These are phyloP conservation scores for Halichoerus grypus DNA, from an alignment of 2,113 vertebrate species.

Conservation along the genomic window DNA sequence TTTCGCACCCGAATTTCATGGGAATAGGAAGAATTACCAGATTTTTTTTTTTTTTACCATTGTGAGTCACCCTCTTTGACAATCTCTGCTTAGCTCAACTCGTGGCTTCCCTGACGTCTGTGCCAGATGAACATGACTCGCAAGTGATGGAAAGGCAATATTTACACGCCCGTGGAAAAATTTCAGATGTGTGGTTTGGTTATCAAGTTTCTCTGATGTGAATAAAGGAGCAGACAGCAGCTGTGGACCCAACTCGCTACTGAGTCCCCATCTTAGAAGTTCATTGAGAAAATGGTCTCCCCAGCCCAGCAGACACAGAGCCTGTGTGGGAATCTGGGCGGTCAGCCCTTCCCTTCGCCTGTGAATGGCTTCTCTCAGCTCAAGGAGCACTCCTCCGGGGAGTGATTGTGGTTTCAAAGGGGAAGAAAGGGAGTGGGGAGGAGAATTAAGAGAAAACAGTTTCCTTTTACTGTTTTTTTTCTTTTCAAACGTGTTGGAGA, in stretches of 20 bases:
- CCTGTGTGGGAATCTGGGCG: not conserved
- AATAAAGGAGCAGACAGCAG: not conserved
- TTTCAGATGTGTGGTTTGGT: not conserved
- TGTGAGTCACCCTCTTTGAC: slow-evolving; percentile 46
- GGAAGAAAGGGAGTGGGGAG: not conserved
- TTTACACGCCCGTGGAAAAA: slow-evolving; percentile 49
- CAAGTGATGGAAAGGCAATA: slow-evolving; percentile 58
- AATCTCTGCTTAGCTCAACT: slow-evolving; percentile 60
- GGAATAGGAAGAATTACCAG: not conserved
- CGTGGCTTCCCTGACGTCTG: slow-evolving; percentile 59
- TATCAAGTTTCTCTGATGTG: slow-evolving; percentile 43
- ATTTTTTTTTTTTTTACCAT: not conserved
- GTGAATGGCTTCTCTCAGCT: not conserved
- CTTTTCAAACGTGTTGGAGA: not conserved
- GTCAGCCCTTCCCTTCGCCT: not conserved
- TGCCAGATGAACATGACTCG: slow-evolving; percentile 26
- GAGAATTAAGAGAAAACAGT: not conserved
- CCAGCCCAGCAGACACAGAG: no score
- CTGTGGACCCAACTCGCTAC: not conserved
- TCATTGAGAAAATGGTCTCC: not conserved
- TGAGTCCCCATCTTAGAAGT: not conserved
- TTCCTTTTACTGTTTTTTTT: not conserved
- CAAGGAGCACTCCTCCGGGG: not conserved
- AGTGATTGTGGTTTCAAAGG: not conserved
- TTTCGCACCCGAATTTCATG: not conserved